Evolutionary conservation across 1,140 invertebrate species (phyloP), one percentile per base, ranked within the genome.

Genomic region (Aporrectodea caliginosa): DNA sequence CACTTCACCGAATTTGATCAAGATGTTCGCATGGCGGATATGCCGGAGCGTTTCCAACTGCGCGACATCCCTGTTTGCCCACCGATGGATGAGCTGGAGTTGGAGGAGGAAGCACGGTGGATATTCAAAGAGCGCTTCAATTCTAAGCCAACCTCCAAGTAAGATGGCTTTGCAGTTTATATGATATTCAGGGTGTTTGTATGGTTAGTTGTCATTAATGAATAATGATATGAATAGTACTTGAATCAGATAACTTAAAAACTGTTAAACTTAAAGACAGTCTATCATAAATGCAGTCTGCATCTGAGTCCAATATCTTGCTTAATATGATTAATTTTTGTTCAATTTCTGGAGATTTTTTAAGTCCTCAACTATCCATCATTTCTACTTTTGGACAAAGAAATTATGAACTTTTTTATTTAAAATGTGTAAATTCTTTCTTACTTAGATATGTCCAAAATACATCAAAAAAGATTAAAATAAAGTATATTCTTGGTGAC

Each of bases 71-170:
- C 83, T 88, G 96, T 86, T 0, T 94, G 93, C 0, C 85, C 93
- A 0, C 93, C 91, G 1, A 80, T 78, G 1, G 93, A 94, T 27
- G 90, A 90, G 75, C 87, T 86, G n/a, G 97, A 99, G 87, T 85
- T 99, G 1, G 93, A 96, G 69, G 93, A 95, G 78, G 98, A 99
- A 89, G 94, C 97, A 0, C 93, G 97, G 83, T 99, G 98, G 98
- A 98, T 99, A 71, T 97, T 96, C 86, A 93, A 95, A 81, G 93
- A 96, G 84, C 96, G 95, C 0, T 99, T 99, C 89, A 92, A 92
- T 79, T 93, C 93, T 79, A 91, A 92, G 0, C 92, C 93, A 0
- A 92, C 97, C 0, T 95, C 95, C 0, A 90, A 91, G 79, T 93
- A 94, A 88, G 93, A 93, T 80, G 84, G 77, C 69, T 71, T 75